Evolutionary conservation across 2,797 vertebrate genomes (phyloP).

Genomic region (Coranthus polyacanthus): DNA sequence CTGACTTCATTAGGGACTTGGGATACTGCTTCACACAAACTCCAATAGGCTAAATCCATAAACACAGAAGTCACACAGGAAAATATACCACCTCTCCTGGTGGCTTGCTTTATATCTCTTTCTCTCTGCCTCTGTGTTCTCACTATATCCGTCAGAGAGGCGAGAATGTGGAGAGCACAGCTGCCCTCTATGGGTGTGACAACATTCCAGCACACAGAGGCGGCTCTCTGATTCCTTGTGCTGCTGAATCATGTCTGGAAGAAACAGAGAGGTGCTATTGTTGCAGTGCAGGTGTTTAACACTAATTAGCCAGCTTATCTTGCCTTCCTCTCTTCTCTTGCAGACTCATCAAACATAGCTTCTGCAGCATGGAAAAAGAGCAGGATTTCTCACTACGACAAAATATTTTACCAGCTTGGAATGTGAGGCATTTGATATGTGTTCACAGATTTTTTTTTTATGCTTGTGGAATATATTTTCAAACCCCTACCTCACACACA

Average conservation of each 20-base stretch:
- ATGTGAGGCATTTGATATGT: conserved; percentile 39
- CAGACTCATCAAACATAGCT: conserved; percentile 41
- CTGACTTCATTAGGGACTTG: conserved; percentile 51
- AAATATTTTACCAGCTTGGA: conserved; percentile 31
- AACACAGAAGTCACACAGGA: conserved; percentile 34
- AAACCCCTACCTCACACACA: background rate
- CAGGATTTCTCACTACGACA: conserved; percentile 18
- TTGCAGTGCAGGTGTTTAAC: conserved; percentile 61
- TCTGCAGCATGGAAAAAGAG: conserved; percentile 12
- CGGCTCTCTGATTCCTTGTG: conserved; percentile 1
- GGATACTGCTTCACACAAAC: conserved; percentile 41
- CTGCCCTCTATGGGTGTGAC: conserved; percentile 84
- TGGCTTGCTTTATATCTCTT: conserved; percentile 27
- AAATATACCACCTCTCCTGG: conserved; percentile 26
- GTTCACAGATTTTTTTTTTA: conserved; percentile 30
- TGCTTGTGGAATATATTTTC: conserved; percentile 29
- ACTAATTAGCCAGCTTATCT: conserved; percentile 70
- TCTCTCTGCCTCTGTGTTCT: conserved; percentile 3
- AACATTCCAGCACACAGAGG: conserved; percentile 34
- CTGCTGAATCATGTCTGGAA: conserved; percentile 40
- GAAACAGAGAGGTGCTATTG: conserved; percentile 46
- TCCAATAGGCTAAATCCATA: conserved; percentile 33
- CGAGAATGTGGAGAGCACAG: conserved; percentile 70
- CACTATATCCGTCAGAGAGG: conserved; percentile 27
- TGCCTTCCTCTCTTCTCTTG: conserved; percentile 54